Evolutionary conservation across 2,797 vertebrate genomes (phyloP).

Genomic region (Melanotaenia parkinsoni): DNA sequence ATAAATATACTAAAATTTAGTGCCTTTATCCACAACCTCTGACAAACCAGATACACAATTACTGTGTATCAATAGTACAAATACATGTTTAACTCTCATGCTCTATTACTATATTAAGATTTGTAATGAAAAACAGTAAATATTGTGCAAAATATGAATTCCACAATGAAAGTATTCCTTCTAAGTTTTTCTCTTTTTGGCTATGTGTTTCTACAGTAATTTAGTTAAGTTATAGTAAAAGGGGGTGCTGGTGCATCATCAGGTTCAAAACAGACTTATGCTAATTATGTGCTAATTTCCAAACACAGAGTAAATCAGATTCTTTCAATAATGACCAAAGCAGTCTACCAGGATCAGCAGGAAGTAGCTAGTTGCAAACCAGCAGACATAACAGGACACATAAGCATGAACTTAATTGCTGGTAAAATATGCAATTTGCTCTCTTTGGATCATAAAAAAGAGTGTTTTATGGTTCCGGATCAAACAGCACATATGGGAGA

Average conservation of each 20-base stretch:
- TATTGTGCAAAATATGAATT: too few species aligned
- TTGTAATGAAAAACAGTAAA: too few species aligned
- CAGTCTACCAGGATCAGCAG: neutral
- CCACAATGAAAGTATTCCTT: neutral
- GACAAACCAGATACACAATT: neutral
- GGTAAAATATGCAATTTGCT: too few species aligned
- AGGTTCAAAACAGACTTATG: neutral
- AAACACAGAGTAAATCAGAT: neutral
- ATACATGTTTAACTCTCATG: neutral
- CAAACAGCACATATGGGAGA: neutral
- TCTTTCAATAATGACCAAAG: neutral
- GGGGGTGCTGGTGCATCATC: neutral
- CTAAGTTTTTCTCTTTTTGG: neutral
- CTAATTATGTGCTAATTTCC: neutral
- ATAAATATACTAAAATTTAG: too few species aligned
- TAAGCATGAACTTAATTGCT: too few species aligned
- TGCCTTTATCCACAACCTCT: too few species aligned
- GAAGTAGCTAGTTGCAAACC: neutral
- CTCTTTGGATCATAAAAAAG: too few species aligned
- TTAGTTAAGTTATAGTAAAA: too few species aligned
- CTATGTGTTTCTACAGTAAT: too few species aligned
- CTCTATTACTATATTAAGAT: neutral
- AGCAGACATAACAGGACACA: neutral
- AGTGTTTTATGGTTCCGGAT: neutral
- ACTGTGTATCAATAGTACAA: neutral